These are phyloP conservation scores for Clistopyga incitator DNA, from an alignment of 2,888 invertebrate genomes.

Conservation along the genomic window DNA sequence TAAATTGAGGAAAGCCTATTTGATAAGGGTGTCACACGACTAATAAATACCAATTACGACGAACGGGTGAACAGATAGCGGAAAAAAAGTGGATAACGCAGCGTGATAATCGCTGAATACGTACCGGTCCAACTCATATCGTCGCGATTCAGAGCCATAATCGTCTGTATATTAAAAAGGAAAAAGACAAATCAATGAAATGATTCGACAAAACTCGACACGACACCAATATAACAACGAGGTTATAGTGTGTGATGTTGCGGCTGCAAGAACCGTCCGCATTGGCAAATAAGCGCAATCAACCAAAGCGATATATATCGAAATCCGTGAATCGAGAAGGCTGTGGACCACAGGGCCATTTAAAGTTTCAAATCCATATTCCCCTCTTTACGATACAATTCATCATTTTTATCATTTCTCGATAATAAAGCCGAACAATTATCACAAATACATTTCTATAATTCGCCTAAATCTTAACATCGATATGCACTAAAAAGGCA, in stretches of 20 bases:
- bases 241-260: conserved; percentile 65
- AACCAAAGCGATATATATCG: conserved; percentile 47
- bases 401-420: neutral
- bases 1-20: neutral
- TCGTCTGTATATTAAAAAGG: conserved; percentile 42
- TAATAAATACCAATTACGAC: conserved; percentile 23
- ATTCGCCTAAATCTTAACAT: neutral
- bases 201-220: conserved; percentile 72
- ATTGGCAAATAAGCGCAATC: conserved; percentile 69
- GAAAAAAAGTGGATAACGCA: neutral
- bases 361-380: conserved; percentile 45
- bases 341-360: conserved; percentile 2
- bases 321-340: conserved; percentile 2
- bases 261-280: conserved; percentile 60
- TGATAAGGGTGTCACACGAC: neutral
- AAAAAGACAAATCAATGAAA: conserved; percentile 69
- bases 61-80: neutral
- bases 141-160: conserved; percentile 86
- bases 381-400: neutral
- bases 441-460: neutral
- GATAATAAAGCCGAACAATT: neutral
- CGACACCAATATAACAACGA: conserved; percentile 63
- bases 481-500: neutral
- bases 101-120: conserved; percentile 50
- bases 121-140: conserved; percentile 86